Conservation (phyloP, 2,888 invertebrate species). For the Mellilla xanthometata region DNA sequence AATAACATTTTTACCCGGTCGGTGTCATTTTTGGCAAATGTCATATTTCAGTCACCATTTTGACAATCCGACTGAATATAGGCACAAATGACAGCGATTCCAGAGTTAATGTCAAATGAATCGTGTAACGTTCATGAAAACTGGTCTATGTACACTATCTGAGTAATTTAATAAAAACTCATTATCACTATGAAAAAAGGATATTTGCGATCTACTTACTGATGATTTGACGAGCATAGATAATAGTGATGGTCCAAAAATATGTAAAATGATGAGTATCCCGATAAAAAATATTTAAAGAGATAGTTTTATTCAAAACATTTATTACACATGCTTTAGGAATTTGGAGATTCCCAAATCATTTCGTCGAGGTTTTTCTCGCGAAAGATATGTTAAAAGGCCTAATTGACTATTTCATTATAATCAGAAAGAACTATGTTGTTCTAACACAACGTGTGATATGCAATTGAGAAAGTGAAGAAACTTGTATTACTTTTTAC, state of each 20-base stretch:
- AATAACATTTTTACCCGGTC: no score
- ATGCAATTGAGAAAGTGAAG: constrained; percentile 71
- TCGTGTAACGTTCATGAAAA: no score
- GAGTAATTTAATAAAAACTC: no score
- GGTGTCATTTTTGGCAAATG: no score
- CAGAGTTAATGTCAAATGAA: no score
- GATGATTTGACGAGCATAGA: no score
- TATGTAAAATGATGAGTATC: not conserved
- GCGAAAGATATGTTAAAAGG: constrained; percentile 49
- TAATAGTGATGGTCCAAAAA: no score
- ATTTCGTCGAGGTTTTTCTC: constrained; percentile 17
- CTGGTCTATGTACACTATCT: not conserved
- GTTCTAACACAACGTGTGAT: constrained; percentile 61
- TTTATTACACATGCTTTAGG: constrained; percentile 29
- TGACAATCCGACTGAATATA: not conserved
- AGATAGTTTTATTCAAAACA: constrained; percentile 29
- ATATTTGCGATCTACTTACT: no score
- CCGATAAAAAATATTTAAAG: not conserved
- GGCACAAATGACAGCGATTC: not conserved
- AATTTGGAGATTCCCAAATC: not conserved
- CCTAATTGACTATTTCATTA: constrained; percentile 66
- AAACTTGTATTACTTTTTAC: constrained; percentile 44
- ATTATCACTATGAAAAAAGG: no score
- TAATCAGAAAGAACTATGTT: constrained; percentile 57
- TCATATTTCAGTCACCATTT: no score